Conservation (phyloP, 2,888 invertebrate species). For the Aphodius sticticus region DNA sequence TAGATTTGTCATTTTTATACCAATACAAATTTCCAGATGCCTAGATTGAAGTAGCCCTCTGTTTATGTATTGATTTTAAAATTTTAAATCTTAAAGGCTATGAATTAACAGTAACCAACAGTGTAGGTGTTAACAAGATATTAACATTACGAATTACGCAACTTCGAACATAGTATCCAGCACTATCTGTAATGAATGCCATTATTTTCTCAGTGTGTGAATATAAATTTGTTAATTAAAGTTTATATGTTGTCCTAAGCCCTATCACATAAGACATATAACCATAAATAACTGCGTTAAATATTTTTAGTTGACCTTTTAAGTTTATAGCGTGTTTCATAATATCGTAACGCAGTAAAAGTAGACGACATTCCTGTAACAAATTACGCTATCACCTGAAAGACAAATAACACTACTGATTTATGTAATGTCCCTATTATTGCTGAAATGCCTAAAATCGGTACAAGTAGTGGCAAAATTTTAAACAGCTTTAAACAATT, state of each 20-base stretch:
- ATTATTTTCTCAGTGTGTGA: neutral
- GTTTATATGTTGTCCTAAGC: neutral
- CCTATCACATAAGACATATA: neutral
- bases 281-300: neutral
- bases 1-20: too few species aligned
- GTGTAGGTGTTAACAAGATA: neutral
- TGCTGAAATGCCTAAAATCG: too few species aligned
- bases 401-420: too few species aligned
- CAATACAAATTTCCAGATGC: too few species aligned
- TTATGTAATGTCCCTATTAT: too few species aligned
- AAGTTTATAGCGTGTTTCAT: neutral
- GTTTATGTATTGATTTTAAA: too few species aligned
- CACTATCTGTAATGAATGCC: neutral
- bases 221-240: conserved; percentile 4
- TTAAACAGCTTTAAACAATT: too few species aligned
- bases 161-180: neutral
- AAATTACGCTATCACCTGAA: neutral
- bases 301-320: neutral
- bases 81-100: too few species aligned
- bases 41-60: too few species aligned
- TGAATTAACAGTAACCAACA: neutral
- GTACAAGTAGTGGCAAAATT: too few species aligned
- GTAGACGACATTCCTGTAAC: neutral
- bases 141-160: neutral
- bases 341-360: neutral